phyloP scores from a whole-genome alignment of 1,140 invertebrate genomes.

The Ditylenchus dipsaci region DNA sequence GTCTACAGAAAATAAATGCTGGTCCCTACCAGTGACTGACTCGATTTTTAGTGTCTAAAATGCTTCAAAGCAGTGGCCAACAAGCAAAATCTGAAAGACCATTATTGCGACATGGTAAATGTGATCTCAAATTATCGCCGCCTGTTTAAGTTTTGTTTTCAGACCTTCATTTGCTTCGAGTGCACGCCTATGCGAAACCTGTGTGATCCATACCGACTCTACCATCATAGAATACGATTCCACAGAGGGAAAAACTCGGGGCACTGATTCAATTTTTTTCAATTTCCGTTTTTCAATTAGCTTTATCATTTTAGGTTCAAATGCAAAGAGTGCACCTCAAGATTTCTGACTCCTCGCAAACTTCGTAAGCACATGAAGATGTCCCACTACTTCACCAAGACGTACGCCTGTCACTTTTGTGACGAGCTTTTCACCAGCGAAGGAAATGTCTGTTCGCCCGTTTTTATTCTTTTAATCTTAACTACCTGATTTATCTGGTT shows the following conservation, averaged over 20 bases:
- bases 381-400: slow-evolving; percentile 58
- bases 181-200: slow-evolving; percentile 54
- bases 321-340: slow-evolving; percentile 53
- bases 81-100: slow-evolving; percentile 41
- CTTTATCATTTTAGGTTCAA: slow-evolving; percentile 36
- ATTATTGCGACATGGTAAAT: slow-evolving; percentile 53
- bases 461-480: slow-evolving; percentile 2
- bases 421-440: slow-evolving; percentile 56
- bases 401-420: slow-evolving; percentile 56
- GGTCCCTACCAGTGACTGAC: too few relatives aligned
- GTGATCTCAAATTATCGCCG: slow-evolving; percentile 5
- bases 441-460: slow-evolving; percentile 32
- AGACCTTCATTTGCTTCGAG: slow-evolving; percentile 55
- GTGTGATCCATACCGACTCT: slow-evolving; percentile 47
- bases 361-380: slow-evolving; percentile 58
- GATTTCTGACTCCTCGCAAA: slow-evolving; percentile 57
- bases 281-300: too few relatives aligned
- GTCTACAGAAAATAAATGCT: too few relatives aligned
- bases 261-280: too few relatives aligned
- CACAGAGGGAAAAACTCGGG: slow-evolving; percentile 56
- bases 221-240: slow-evolving; percentile 51
- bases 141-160: slow-evolving; percentile 9
- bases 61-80: slow-evolving; percentile 50
- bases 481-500: slow-evolving; percentile 19
- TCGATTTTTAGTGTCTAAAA: slow-evolving; percentile 35